A percentile compares a stretch with the other conserved stretches of the same genome.
Evolutionary conservation across 2,888 invertebrate genomes (phyloP).

Genomic region (Drosophila picticornis): DNA sequence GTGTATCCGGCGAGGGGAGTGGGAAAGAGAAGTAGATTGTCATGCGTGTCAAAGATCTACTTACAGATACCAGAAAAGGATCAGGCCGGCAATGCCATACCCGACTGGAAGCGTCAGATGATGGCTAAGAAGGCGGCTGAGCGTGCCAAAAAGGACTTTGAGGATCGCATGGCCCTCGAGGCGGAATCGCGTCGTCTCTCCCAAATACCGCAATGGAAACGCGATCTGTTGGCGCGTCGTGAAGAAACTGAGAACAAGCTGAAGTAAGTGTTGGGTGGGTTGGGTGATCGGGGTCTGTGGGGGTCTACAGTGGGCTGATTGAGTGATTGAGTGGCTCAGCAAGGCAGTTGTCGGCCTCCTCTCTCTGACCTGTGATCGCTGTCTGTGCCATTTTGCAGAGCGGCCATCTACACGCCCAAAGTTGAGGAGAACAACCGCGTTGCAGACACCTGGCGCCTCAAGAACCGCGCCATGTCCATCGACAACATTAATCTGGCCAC

Average conservation of each 20-base stretch:
- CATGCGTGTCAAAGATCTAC: conserved; percentile 80
- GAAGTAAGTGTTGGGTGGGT: conserved; percentile 87
- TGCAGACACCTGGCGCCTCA: conserved; percentile 85
- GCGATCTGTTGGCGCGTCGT: conserved; percentile 93
- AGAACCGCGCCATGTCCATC: conserved; percentile 87
- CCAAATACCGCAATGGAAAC: conserved; percentile 97
- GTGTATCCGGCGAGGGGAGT: background rate
- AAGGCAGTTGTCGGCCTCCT: conserved; percentile 39
- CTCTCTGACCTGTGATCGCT: conserved; percentile 45
- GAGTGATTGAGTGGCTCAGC: conserved; percentile 44
- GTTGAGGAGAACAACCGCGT: conserved; percentile 87
- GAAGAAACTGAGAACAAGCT: conserved; percentile 91
- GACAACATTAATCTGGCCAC: conserved; percentile 87
- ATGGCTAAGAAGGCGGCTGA: conserved; percentile 97
- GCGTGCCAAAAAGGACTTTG: conserved; percentile 95
- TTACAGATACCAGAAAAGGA: conserved; percentile 95
- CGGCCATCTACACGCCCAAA: conserved; percentile 90
- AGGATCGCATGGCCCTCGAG: conserved; percentile 93
- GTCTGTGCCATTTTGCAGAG: conserved; percentile 83
- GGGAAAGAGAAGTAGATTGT: conserved; percentile 28
- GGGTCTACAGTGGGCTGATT: conserved; percentile 11
- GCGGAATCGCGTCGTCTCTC: conserved; percentile 94
- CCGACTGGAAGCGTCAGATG: conserved; percentile 98
- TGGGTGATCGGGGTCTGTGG: background rate
- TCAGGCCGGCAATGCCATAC: conserved; percentile 94